Evolutionary conservation across 2,888 invertebrate genomes (phyloP).

Genomic region (Eulithis prunata): DNA sequence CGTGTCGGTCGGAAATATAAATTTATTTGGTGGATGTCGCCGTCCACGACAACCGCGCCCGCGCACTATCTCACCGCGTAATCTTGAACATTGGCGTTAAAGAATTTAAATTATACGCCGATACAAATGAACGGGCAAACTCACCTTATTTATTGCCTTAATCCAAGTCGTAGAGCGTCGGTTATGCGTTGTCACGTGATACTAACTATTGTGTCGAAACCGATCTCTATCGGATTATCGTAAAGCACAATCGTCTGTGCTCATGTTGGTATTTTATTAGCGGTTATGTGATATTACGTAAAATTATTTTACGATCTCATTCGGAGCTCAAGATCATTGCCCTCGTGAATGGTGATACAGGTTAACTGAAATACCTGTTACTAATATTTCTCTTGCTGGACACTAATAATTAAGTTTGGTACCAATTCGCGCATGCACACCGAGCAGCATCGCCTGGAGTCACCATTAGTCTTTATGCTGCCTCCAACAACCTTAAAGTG

Average conservation of each 20-base stretch:
- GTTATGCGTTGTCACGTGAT: constrained; percentile 75
- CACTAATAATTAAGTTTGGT: constrained; percentile 74
- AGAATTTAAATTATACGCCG: constrained; percentile 84
- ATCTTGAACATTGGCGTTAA: constrained; percentile 85
- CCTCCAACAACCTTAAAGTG: constrained; percentile 26
- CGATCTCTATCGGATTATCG: constrained; percentile 48
- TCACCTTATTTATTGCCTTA: constrained; percentile 80
- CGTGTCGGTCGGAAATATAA: constrained; percentile 82
- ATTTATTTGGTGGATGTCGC: constrained; percentile 82
- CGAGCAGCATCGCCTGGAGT: constrained; percentile 70
- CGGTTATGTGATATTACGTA: constrained; percentile 30
- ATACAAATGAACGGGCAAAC: constrained; percentile 83
- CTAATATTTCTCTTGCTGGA: constrained; percentile 73
- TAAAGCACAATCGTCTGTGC: constrained; percentile 41
- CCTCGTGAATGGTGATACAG: constrained; percentile 49
- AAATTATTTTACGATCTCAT: constrained; percentile 40
- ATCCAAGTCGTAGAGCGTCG: constrained; percentile 82
- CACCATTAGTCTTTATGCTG: constrained; percentile 70
- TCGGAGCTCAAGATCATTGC: constrained; percentile 47
- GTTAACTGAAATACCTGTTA: constrained; percentile 60
- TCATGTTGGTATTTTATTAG: constrained; percentile 30
- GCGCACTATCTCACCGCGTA: constrained; percentile 78
- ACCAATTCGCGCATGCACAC: constrained; percentile 75
- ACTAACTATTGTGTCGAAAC: constrained; percentile 60
- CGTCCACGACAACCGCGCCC: constrained; percentile 71